Evolutionary conservation across 2,888 invertebrate species (phyloP).

Genomic region (Eupithecia inturbata): DNA sequence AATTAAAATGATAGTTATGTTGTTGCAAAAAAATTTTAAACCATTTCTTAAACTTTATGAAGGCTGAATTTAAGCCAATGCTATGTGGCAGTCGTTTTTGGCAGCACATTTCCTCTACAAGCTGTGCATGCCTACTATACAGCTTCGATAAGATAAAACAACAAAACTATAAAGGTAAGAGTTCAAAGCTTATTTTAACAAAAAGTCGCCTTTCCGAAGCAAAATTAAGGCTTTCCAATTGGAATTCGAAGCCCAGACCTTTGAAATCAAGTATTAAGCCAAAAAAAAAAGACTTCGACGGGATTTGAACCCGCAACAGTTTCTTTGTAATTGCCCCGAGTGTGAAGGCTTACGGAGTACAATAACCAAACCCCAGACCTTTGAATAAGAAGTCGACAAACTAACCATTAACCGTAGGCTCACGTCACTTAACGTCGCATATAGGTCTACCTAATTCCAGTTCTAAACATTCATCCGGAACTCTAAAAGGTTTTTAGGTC

Average conservation of each 20-base stretch:
- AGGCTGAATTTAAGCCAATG: conserved; percentile 12
- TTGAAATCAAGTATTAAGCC: no score
- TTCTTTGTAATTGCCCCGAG: no score
- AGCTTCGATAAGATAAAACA: background rate
- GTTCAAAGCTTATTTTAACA: background rate
- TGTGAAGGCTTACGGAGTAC: no score
- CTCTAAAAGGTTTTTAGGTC: background rate
- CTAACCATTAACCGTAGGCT: background rate
- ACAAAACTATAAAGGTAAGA: background rate
- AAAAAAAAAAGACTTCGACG: no score
- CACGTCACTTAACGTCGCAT: background rate
- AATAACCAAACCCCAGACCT: no score
- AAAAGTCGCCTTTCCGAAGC: background rate
- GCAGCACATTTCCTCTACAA: conserved; percentile 6
- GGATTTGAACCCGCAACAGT: no score
- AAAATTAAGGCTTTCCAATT: background rate
- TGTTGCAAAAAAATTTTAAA: background rate
- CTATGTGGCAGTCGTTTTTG: conserved; percentile 23
- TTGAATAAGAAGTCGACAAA: background rate
- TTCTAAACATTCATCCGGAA: background rate
- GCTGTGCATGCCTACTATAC: background rate
- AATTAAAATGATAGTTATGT: background rate
- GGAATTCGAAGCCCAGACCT: background rate
- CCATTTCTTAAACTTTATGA: background rate
- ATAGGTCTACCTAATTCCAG: background rate